Conservation (phyloP, 2,888 invertebrate genomes). For the Pterostichus madidus region DNA sequence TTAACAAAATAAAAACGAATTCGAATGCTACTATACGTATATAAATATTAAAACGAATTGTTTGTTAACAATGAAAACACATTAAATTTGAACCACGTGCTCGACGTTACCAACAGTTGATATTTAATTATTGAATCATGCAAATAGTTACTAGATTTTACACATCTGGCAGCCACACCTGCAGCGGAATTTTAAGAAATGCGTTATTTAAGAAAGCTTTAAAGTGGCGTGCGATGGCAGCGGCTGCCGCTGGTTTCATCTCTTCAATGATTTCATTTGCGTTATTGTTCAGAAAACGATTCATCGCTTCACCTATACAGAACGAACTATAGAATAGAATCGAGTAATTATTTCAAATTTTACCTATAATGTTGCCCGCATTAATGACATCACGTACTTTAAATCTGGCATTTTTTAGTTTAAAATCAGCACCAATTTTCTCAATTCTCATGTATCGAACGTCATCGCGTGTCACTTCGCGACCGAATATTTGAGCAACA, state of each 20-base stretch:
- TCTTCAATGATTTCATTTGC: slow-evolving; percentile 89
- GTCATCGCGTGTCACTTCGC: slow-evolving; percentile 81
- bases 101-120: too few relatives aligned
- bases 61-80: too few relatives aligned
- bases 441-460: slow-evolving; percentile 85
- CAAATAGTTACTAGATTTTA: slow-evolving; percentile 63
- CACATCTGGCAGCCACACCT: slow-evolving; percentile 82
- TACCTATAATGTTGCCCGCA: slow-evolving; percentile 87
- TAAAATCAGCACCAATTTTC: slow-evolving; percentile 85
- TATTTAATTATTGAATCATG: too few relatives aligned
- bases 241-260: slow-evolving; percentile 88
- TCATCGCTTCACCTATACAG: slow-evolving; percentile 86
- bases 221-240: slow-evolving; percentile 86
- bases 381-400: slow-evolving; percentile 86
- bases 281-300: slow-evolving; percentile 90
- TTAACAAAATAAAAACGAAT: too few relatives aligned
- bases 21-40: too few relatives aligned
- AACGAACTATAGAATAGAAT: slow-evolving; percentile 49
- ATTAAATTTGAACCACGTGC: too few relatives aligned
- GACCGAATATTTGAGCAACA: slow-evolving; percentile 85
- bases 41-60: too few relatives aligned
- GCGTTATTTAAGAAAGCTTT: slow-evolving; percentile 86
- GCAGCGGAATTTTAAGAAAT: slow-evolving; percentile 85
- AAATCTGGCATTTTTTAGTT: slow-evolving; percentile 84
- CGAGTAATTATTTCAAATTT: too few relatives aligned